Percentiles rank a stretch among this genome's conserved stretches.
Conservation (phyloP, 2,113 vertebrate species). For the Anolis carolinensis region DNA sequence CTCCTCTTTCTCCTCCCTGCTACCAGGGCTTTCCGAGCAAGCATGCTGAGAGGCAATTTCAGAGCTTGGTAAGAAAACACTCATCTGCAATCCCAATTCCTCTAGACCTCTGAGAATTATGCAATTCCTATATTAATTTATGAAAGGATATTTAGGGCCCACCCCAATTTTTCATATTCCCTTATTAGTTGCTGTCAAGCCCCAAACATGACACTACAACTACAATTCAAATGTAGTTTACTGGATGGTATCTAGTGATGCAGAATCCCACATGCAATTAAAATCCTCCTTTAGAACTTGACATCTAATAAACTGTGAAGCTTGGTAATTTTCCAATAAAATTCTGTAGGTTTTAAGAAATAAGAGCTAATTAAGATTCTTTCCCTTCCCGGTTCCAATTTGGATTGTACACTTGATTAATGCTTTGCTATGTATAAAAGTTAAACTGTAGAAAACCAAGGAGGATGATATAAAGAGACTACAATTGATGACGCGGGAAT, state of each 20-base stretch:
- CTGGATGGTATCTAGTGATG: neutral
- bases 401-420: neutral
- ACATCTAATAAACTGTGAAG: neutral
- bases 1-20: no score
- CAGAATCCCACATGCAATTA: neutral
- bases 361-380: neutral
- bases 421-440: neutral
- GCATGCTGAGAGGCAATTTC: no score
- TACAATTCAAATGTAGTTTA: neutral
- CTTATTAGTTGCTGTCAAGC: neutral
- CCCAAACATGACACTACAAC: neutral
- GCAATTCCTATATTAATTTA: neutral
- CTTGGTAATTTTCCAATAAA: slow-evolving; percentile 12
- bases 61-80: no score
- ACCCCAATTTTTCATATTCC: neutral
- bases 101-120: neutral
- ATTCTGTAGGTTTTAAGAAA: neutral
- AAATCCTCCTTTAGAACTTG: neutral
- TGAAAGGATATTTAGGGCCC: neutral
- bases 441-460: neutral
- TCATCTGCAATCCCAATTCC: no score
- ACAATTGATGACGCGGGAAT: no score
- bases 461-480: no score
- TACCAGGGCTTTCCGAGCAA: no score
- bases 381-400: neutral